These are phyloP conservation scores for Portunus trituberculatus DNA, from an alignment of 1,140 invertebrate species.

Conservation along the genomic window DNA sequence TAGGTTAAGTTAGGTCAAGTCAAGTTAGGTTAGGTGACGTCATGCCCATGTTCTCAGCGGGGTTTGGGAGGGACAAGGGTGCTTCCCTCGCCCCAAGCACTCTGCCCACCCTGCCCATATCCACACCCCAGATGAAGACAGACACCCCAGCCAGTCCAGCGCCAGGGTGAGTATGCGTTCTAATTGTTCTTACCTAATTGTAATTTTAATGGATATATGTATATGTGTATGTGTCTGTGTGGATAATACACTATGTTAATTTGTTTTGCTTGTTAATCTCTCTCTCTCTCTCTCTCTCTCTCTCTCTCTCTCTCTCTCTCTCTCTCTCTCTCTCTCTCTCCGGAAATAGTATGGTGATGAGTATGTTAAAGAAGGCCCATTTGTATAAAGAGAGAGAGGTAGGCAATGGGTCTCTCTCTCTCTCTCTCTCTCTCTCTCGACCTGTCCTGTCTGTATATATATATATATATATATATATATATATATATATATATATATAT, in stretches of 20 bases:
- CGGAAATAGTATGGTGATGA: no score
- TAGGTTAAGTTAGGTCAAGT: neutral
- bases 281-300: no score
- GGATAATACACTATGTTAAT: no score
- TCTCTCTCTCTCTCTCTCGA: neutral
- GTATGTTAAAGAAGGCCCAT: no score
- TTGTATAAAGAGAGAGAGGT: no score
- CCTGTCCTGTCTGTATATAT: neutral
- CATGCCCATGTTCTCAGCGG: slow-evolving; percentile 56
- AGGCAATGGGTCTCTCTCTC: neutral
- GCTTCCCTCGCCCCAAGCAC: neutral
- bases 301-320: no score
- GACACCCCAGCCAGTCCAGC: neutral
- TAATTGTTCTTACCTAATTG: no score
- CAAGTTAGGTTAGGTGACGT: neutral
- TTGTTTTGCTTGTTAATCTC: no score
- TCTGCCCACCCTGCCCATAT: neutral
- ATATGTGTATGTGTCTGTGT: no score
- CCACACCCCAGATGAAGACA: neutral
- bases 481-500: slow-evolving; percentile 33
- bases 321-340: no score
- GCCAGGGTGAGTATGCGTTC: neutral
- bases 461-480: slow-evolving; percentile 31
- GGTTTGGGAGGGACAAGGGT: slow-evolving; percentile 41
- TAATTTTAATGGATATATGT: no score